Evolutionary conservation across 2,113 vertebrate genomes (phyloP).

Genomic region (Elachura formosa): DNA sequence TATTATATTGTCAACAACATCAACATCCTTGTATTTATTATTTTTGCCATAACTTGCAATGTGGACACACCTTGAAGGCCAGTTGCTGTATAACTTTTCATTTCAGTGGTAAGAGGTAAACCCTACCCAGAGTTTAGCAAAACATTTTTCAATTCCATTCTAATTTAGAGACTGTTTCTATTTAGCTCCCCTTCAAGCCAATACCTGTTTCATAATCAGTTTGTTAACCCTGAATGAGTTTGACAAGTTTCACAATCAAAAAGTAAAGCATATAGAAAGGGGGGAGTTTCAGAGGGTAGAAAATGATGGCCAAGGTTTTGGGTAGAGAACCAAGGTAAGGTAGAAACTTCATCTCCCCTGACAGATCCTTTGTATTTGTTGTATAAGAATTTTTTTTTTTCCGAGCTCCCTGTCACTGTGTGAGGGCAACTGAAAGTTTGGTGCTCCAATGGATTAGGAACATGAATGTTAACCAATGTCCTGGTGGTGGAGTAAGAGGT

Average conservation of each 20-base stretch:
- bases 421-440: not conserved
- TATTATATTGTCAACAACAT: not conserved
- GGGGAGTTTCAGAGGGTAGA: not conserved
- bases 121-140: not conserved
- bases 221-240: not conserved
- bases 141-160: not conserved
- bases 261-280: not conserved
- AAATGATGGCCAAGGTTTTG: not conserved
- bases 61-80: not conserved
- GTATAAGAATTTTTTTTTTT: not conserved
- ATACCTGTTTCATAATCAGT: not conserved
- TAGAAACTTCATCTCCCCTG: not conserved
- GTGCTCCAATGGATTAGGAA: not conserved
- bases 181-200: not conserved
- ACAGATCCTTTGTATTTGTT: not conserved
- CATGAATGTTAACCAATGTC: not conserved
- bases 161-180: not conserved
- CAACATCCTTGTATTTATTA: not conserved
- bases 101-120: not conserved
- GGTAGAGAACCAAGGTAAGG: no score
- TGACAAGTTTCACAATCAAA: not conserved
- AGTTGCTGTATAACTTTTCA: not conserved
- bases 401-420: not conserved
- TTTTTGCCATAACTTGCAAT: not conserved
- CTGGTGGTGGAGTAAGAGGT: not conserved